Evolutionary conservation across 2,888 invertebrate species (phyloP).

Genomic region (Drosophila emarginata): DNA sequence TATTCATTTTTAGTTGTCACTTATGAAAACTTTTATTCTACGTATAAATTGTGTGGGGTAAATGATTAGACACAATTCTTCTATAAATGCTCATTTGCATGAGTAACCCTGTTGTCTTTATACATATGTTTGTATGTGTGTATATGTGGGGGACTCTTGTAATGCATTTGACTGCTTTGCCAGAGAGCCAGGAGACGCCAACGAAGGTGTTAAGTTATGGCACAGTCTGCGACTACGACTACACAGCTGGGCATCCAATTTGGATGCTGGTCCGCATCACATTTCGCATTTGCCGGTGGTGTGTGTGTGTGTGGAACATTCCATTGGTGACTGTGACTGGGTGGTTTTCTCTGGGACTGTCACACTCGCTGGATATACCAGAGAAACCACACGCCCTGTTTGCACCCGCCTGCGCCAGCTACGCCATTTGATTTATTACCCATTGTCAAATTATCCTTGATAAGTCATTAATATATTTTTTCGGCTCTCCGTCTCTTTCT

Average conservation of each 20-base stretch:
- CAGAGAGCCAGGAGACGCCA: conserved; percentile 39
- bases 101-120: conserved; percentile 41
- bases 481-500: conserved; percentile 25
- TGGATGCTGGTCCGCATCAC: conserved; percentile 62
- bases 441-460: conserved; percentile 83
- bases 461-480: conserved; percentile 82
- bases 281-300: conserved; percentile 56
- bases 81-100: background rate
- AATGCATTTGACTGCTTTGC: conserved; percentile 48
- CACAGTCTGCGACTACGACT: conserved; percentile 56
- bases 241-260: conserved; percentile 76
- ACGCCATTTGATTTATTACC: conserved; percentile 80
- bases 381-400: conserved; percentile 62
- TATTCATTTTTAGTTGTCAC: too few species aligned
- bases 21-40: too few species aligned
- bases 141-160: conserved; percentile 22
- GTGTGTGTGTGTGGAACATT: conserved; percentile 42
- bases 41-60: too few species aligned
- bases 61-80: too few species aligned
- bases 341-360: conserved; percentile 33
- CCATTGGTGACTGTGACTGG: conserved; percentile 38
- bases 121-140: background rate
- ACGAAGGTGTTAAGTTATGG: conserved; percentile 75
- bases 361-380: conserved; percentile 26
- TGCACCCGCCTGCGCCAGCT: conserved; percentile 46